Evolutionary conservation across 2,113 vertebrate genomes (phyloP), one percentile per base, ranked within the genome.

Genomic region (Pterocles orientalis): DNA sequence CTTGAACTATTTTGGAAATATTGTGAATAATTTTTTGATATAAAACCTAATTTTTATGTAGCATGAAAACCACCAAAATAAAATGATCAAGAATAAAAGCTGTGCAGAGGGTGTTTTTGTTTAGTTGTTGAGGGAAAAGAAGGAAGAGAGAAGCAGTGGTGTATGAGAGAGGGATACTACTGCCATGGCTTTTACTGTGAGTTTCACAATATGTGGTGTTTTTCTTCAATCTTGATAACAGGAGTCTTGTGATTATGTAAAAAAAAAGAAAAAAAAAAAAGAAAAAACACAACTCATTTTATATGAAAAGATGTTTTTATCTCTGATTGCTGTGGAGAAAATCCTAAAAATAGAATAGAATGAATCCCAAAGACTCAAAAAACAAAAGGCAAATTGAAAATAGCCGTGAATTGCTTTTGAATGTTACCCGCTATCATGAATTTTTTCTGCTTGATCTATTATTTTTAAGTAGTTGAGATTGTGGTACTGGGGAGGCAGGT

Each of bases 21-120:
- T 95, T 98, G 92, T 97, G 92, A 97, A 97, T 97, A 95, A 93
- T 93, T 96, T 97, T 97, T 97, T 97, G 95, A 97, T 94, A 97
- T 95, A 97, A 96, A 95, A 95, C 28, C 56, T 96, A 80, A 90
- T 85, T 94, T 97, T 96, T 97, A 96, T 96, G 94, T 97, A 96
- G 94, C 88, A 96, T 97, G 90, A 92, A 97, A 97, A 86, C 88
- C 95, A 96, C 91, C 93, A 92, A 97, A 97, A 98, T 97, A 97
- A 98, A 97, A 96, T 96, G 26, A 93, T 97, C 86, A 95, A 97
- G 95, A 95, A 96, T 88, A 93, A 97, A 97, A 93, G 82, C 43
- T 90, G 97, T 95, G 83, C 77, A 97, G 80, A 95, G 56, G 94
- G 76, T 97, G 97, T 94, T 97, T 97, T 75, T 93, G 87, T 96